Evolutionary conservation across 2,113 vertebrate genomes (phyloP), one percentile per base, ranked within the genome.

Genomic region (Bubo scandiacus): DNA sequence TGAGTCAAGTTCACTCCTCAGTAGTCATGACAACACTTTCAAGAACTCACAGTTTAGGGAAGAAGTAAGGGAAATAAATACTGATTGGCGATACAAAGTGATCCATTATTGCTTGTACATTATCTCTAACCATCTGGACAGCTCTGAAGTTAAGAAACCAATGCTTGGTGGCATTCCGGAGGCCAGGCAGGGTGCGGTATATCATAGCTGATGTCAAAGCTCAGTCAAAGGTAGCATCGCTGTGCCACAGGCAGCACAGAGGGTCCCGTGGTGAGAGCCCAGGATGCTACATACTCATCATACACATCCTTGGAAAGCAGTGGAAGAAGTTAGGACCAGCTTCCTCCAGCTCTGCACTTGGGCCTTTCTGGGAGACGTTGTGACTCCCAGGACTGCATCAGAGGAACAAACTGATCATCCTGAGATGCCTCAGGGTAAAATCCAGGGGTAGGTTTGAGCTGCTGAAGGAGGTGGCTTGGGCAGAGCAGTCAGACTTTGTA

Each of bases 11-110:
- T 97, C 92, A 93, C 75, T 95, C 66, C 66, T 88, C 95, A 96
- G 97, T 97, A 97, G 96, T 86, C 96, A 97, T 97, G 97, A 96
- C 96, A 96, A 97, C 97, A 95, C 88, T 88, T 97, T 70, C 29
- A 81, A 89, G 93, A 92, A 52, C 83, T 94, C 83, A 54, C 36
- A 38, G 58, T 93, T 90, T 88, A 74, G 81, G 88, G 68, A 42
- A 78, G 75, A 83, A 86, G 65, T 51, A 65, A 86, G 38, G 84
- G 83, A 71, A 93, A 95, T 94, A 96, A 93, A 95, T 80, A 57
- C 88, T 18, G 90, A 81, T 54, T 29, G 55, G 74, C 0, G 10
- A 81, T 51, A 68, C 66, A 63, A 54, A 91, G 75, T 0, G 23
- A 87, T 92, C 66, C 74, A 19, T 95, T 89, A 57, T 54, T 12